Evolutionary conservation across 2,797 vertebrate species (phyloP).

Genomic region (Philypnodon macrostomus): DNA sequence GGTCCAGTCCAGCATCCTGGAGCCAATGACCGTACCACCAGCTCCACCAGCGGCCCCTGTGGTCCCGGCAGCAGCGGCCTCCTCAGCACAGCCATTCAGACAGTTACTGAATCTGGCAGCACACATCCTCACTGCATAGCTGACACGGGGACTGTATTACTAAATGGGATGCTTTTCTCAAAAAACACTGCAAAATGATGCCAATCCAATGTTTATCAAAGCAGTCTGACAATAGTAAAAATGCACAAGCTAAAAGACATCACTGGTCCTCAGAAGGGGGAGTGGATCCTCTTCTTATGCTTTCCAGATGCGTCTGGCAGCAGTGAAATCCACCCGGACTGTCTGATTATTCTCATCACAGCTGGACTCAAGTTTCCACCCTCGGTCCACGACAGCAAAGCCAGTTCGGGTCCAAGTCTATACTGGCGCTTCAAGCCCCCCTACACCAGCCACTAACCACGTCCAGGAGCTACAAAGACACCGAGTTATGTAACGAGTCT

Average conservation of each 20-base stretch:
- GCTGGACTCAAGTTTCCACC: conserved; percentile 58
- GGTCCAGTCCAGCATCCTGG: conserved; percentile 71
- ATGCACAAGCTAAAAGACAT: conserved; percentile 23
- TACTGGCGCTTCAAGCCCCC: not conserved
- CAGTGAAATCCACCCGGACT: conserved; percentile 48
- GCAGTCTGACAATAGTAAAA: conserved; percentile 1
- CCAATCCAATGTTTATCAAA: conserved; percentile 6
- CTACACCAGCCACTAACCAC: conserved; percentile 3
- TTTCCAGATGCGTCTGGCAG: conserved; percentile 76
- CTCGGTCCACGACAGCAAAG: conserved; percentile 36
- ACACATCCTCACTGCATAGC: conserved; percentile 78
- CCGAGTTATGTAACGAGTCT: conserved; percentile 46
- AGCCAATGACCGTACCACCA: conserved; percentile 37
- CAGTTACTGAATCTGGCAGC: conserved; percentile 74
- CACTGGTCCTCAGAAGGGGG: conserved; percentile 47
- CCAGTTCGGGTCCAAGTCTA: conserved; percentile 1
- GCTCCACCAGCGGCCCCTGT: conserved; percentile 31
- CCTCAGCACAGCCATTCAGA: conserved; percentile 77
- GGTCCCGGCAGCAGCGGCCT: conserved; percentile 29
- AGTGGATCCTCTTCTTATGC: conserved; percentile 58
- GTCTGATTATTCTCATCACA: conserved; percentile 55
- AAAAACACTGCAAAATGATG: conserved; percentile 12
- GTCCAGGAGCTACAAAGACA: conserved; percentile 18
- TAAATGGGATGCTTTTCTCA: conserved; percentile 12
- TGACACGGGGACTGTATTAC: conserved; percentile 1